Conservation (phyloP, 2,113 vertebrate species). For the Morone saxatilis region DNA sequence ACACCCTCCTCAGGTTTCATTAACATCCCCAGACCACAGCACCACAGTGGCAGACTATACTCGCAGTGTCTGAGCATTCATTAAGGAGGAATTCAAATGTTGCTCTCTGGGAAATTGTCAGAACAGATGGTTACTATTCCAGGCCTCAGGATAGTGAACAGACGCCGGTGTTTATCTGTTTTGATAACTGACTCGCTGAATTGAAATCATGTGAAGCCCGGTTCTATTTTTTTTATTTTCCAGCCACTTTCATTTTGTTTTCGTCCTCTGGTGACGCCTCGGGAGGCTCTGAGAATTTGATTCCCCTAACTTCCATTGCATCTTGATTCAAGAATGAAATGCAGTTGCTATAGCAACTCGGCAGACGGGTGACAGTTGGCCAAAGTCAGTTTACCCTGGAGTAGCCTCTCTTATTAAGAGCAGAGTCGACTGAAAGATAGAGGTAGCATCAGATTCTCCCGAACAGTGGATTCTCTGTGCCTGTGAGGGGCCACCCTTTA, state of each 20-base stretch:
- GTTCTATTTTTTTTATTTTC: not conserved
- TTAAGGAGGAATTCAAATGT: conserved; percentile 49
- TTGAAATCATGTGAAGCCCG: conserved; percentile 23
- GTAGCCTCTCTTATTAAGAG: conserved; percentile 34
- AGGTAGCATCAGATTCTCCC: conserved; percentile 27
- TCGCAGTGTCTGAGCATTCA: conserved; percentile 55
- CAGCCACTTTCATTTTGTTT: conserved; percentile 18
- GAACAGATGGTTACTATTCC: conserved; percentile 57
- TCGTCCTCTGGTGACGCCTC: conserved; percentile 20
- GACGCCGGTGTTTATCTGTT: conserved; percentile 46
- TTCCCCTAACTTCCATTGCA: conserved; percentile 24
- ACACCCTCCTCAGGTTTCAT: conserved; percentile 54
- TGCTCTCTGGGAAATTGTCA: conserved; percentile 42
- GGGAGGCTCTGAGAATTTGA: conserved; percentile 21
- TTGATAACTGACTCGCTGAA: conserved; percentile 39
- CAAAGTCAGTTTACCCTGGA: conserved; percentile 59
- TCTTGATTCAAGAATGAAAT: conserved; percentile 50
- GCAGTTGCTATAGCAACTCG: conserved; percentile 69
- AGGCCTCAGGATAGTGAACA: conserved; percentile 29
- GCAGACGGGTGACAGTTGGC: conserved; percentile 35
- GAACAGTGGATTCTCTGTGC: conserved; percentile 23
- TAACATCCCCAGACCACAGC: conserved; percentile 50
- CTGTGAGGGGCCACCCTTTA: conserved; percentile 36
- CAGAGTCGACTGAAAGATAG: not conserved
- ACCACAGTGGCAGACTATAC: conserved; percentile 19